These are phyloP conservation scores for Arctocebus calabarensis DNA, from an alignment of 2,797 vertebrate species.

Conservation along the genomic window DNA sequence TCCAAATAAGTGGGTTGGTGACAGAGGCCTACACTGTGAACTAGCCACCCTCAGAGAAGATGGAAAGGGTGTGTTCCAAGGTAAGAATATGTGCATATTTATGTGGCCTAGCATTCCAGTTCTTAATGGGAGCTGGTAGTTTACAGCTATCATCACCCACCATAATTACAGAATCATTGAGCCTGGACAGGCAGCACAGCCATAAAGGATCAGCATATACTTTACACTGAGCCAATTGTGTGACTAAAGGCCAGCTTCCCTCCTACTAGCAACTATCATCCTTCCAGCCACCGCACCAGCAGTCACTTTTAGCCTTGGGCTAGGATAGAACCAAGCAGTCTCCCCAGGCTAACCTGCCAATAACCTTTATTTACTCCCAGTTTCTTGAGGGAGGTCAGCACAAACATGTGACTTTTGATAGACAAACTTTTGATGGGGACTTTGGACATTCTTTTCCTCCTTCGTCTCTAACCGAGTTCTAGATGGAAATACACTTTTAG, in stretches of 20 bases:
- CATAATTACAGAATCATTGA: not conserved
- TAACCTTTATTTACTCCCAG: too few relatives aligned
- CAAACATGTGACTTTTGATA: not conserved
- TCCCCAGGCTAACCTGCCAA: not conserved
- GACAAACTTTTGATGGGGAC: not conserved
- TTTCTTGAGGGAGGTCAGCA: not conserved
- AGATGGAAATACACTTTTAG: not conserved
- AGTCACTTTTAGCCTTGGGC: fast-evolving
- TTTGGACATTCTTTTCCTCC: not conserved
- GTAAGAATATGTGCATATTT: fast-evolving
- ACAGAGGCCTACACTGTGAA: not conserved
- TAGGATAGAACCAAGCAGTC: not conserved
- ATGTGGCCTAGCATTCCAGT: not conserved
- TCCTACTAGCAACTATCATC: not conserved
- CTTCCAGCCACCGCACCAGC: not conserved
- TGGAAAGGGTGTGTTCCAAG: fast-evolving
- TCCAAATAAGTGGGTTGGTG: not conserved
- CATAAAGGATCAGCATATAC: not conserved
- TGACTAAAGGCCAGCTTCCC: not conserved
- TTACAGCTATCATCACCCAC: not conserved
- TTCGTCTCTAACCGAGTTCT: not conserved
- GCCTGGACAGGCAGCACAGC: not conserved
- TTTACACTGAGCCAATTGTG: not conserved
- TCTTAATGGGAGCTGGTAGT: not conserved
- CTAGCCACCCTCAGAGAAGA: not conserved